Evolutionary conservation across 2,888 invertebrate species (phyloP).

Genomic region (Steinernema scapterisci): DNA sequence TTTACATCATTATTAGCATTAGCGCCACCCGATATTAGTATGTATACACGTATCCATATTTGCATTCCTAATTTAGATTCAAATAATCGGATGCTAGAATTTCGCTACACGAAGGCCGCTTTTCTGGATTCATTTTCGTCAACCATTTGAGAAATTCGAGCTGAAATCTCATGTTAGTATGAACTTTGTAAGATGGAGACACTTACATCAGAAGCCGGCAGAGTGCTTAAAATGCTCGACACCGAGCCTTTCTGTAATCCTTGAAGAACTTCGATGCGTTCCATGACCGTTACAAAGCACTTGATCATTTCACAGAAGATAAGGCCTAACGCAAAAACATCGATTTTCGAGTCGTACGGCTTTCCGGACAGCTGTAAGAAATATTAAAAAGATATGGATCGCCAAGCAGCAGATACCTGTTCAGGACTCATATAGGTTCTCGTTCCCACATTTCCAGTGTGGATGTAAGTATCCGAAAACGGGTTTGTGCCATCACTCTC

Average conservation of each 20-base stretch:
- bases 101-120: conserved; percentile 44
- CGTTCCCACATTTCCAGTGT: conserved; percentile 78
- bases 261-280: conserved; percentile 72
- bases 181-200: not conserved
- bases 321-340: conserved; percentile 73
- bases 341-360: conserved; percentile 70
- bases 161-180: conserved; percentile 41
- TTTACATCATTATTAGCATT: too few species aligned
- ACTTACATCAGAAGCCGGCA: not conserved
- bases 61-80: not conserved
- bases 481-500: conserved; percentile 25
- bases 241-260: conserved; percentile 32
- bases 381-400: too few species aligned
- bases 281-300: conserved; percentile 88
- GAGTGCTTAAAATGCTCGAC: conserved; percentile 13
- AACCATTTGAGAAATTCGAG: conserved; percentile 45
- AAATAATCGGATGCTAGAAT: conserved; percentile 36
- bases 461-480: conserved; percentile 43
- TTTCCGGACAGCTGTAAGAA: conserved; percentile 53
- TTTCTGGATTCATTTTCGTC: conserved; percentile 42
- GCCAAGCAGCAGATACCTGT: conserved; percentile 77
- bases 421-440: conserved; percentile 98
- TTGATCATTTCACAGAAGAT: conserved; percentile 89
- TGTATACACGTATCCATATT: too few species aligned
- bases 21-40: too few species aligned